Base-by-base conservation (phyloP, 2,888 invertebrate genomes). In the Agapetus fuscipes region DNA sequence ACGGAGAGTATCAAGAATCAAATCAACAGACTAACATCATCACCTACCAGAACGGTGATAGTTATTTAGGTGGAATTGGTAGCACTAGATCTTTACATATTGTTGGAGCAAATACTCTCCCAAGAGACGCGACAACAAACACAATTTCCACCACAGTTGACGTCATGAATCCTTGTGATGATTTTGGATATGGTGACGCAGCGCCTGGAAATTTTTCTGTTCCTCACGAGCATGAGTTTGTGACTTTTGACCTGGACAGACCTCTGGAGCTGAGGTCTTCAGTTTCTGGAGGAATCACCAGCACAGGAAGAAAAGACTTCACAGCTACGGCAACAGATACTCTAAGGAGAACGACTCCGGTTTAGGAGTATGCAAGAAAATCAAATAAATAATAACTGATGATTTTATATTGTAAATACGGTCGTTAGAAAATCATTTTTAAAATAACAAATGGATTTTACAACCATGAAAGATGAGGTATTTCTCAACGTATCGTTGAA, bases 121-220 rank as follows among this genome's bases (percentile, higher is more conserved):
- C 68, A 2, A 72, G 81, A 24, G 80, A 82, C 46, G 72, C 79
- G 16, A 82, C 81, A 42, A 76, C 78, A 2, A 74, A 80, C 52
- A 82, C 82, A 48, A 65, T 82, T 46, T 80, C 72, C 40, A 79
- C 79, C 26, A 78, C 81, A 16, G 74, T 73, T 24, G 74, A 73
- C 12, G 74, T 74, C 51, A 66, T 73, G 24, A 63, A 60, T 47
- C 50, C 52, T 5, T 60, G 60, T 49, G 65, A 63, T 46, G 62
- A 61, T 13, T 56, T 56, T 40, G 46, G 56, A 17, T 53, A 50
- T 17, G 24, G 27, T 3, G 46, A 46, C 20, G 31, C 14, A 14
- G 34, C 43, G 1, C 27, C 26, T 7, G 39, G 38, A 10, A n/a
- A n/a, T n/a, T n/a, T n/a, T n/a, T n/a, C n/a, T n/a, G n/a, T n/a